phyloP scores from a whole-genome alignment of 2,888 invertebrate genomes.

The Chloromyia formosa region DNA sequence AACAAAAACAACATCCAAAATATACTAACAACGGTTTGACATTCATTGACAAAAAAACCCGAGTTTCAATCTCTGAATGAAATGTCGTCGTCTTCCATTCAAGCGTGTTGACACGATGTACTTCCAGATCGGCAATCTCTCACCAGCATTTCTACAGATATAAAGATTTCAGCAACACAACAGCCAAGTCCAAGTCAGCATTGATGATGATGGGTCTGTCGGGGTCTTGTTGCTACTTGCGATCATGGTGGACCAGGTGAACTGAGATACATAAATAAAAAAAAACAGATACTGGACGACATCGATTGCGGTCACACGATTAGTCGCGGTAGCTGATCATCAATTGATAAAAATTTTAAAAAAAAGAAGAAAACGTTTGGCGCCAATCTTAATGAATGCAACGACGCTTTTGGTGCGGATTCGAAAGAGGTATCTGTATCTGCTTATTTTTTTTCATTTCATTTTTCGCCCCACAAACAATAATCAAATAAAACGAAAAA shows the following conservation, averaged over 20 bases:
- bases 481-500: too few species aligned
- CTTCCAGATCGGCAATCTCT: conserved; percentile 19
- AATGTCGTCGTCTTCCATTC: conserved; percentile 1
- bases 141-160: too few species aligned
- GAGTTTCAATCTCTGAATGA: conserved; percentile 26
- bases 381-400: conserved; percentile 35
- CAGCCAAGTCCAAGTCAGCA: too few species aligned
- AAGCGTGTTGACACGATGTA: conserved; percentile 30
- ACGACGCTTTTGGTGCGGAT: not conserved
- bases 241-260: too few species aligned
- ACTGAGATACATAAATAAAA: not conserved
- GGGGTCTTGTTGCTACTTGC: too few species aligned
- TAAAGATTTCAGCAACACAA: not conserved
- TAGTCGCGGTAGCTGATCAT: conserved; percentile 32
- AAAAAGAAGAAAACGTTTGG: not conserved
- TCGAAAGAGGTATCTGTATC: too few species aligned
- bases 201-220: too few species aligned
- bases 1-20: too few species aligned
- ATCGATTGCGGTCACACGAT: conserved; percentile 11
- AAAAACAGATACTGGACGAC: not conserved
- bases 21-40: not conserved
- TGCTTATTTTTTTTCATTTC: not conserved
- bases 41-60: conserved; percentile 20
- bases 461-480: too few species aligned
- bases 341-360: conserved; percentile 31